phyloP scores from a whole-genome alignment of 2,113 vertebrate genomes.

The Ciconia boyciana region DNA sequence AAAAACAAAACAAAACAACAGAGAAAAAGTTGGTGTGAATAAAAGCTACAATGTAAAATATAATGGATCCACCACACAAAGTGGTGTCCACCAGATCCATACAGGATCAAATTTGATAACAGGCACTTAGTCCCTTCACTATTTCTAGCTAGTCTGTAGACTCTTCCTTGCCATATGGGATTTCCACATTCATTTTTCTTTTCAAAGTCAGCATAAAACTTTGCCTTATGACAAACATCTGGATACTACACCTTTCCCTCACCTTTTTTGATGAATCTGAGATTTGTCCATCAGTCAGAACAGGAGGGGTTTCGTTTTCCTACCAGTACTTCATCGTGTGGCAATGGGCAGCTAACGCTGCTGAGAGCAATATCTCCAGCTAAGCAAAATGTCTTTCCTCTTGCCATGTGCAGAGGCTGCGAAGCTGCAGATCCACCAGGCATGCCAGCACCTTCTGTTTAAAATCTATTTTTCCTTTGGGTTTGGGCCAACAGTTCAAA shows the following conservation, averaged over 20 bases:
- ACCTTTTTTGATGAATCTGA: not conserved
- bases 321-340: not conserved
- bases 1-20: not conserved
- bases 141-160: not conserved
- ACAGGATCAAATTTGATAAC: not conserved
- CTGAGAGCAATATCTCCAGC: not conserved
- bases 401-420: not conserved
- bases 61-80: not conserved
- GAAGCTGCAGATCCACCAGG: constrained; percentile 34
- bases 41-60: not conserved
- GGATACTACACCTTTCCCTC: not conserved
- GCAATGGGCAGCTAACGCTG: not conserved
- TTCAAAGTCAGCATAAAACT: not conserved
- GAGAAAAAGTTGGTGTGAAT: not conserved
- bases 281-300: not conserved
- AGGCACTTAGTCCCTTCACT: not conserved
- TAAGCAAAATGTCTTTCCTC: not conserved
- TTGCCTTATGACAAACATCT: not conserved
- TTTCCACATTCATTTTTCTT: not conserved
- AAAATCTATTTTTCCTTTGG: constrained; percentile 58
- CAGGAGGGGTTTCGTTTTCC: not conserved
- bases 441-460: constrained; percentile 57
- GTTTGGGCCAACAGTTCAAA: constrained; percentile 27
- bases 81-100: not conserved
- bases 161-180: not conserved